phyloP scores from a whole-genome alignment of 2,113 vertebrate genomes.

The Corapipo altera region DNA sequence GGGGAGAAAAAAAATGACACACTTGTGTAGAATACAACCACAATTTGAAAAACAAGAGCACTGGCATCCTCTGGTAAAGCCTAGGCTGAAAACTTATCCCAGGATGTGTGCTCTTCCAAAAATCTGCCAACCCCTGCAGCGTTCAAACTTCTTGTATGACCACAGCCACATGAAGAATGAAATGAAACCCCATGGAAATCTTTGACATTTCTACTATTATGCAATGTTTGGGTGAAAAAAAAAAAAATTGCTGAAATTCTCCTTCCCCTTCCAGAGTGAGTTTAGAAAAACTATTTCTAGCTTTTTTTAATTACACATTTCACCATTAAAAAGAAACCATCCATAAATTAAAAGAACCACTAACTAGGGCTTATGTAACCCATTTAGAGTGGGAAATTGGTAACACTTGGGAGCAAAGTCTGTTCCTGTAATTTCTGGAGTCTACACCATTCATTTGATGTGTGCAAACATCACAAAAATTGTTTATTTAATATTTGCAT shows the following conservation, averaged over 20 bases:
- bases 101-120: slow-evolving; percentile 69
- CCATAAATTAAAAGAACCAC: slow-evolving; percentile 67
- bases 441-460: slow-evolving; percentile 68
- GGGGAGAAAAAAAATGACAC: not conserved
- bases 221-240: slow-evolving; percentile 79
- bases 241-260: slow-evolving; percentile 46
- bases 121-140: slow-evolving; percentile 67
- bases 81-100: slow-evolving; percentile 60
- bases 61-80: slow-evolving; percentile 15
- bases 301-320: slow-evolving; percentile 76
- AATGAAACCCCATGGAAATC: slow-evolving; percentile 76
- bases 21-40: not conserved
- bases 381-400: slow-evolving; percentile 77
- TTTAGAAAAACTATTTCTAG: slow-evolving; percentile 77
- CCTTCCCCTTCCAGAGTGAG: slow-evolving; percentile 68
- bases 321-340: slow-evolving; percentile 61
- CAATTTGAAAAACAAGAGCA: not conserved
- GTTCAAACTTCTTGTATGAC: slow-evolving; percentile 67
- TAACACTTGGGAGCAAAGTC: slow-evolving; percentile 74
- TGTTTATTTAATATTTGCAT: not conserved
- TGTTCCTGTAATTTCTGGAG: slow-evolving; percentile 70
- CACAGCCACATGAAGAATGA: slow-evolving; percentile 75
- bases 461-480: slow-evolving; percentile 47
- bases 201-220: slow-evolving; percentile 77
- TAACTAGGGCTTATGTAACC: slow-evolving; percentile 78